Base-by-base conservation (phyloP, 2,113 vertebrate species). In the Cichladusa arquata region DNA sequence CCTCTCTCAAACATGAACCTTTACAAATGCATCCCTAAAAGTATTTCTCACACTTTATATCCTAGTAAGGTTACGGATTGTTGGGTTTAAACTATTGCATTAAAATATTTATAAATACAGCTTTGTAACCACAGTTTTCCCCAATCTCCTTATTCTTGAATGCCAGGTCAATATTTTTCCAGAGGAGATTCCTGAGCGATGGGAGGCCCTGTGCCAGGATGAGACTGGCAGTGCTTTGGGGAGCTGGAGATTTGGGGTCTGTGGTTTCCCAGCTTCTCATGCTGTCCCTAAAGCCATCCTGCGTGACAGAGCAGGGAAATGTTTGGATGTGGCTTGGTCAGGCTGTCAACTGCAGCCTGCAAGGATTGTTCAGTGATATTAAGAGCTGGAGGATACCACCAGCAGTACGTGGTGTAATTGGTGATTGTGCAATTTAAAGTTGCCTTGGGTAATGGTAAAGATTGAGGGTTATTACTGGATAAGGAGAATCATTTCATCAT, bases 371-470 rank as follows among this genome's bases (percentile, higher is more conserved):
- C 66, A 10, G 62, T 25, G 61, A 26, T 73, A 25, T 11, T 31
- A 15, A 36, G 86, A 64, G 70, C 51, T 26, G 81, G 36, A 81
- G 60, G 42, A 51, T 40, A 38, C 67, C 54, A 80, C 54, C 20
- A 23, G 45, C 2, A 0, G 38, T 28, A 8, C 31, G 1, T 3
- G 5, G 22, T 8, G 1, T 77, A 81, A 81, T 15, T 65, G 61
- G 44, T 28, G n/a, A 47, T 28, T 24, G 62, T 54, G 47, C 66
- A 73, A 85, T 94, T 81, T 89, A 25, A 69, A 73, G 81, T 54
- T 80, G 76, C 86, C 86, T 92, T 81, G 64, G 33, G 62, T 93
- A 65, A 24, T 19, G 50, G 26, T 66, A 26, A 65, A 83, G 62
- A 47, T 8, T 22, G 58, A 70, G 56, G 29, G 54, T 70, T 88